Evolutionary conservation across 2,888 invertebrate genomes (phyloP).

Genomic region (Eledona agricola): DNA sequence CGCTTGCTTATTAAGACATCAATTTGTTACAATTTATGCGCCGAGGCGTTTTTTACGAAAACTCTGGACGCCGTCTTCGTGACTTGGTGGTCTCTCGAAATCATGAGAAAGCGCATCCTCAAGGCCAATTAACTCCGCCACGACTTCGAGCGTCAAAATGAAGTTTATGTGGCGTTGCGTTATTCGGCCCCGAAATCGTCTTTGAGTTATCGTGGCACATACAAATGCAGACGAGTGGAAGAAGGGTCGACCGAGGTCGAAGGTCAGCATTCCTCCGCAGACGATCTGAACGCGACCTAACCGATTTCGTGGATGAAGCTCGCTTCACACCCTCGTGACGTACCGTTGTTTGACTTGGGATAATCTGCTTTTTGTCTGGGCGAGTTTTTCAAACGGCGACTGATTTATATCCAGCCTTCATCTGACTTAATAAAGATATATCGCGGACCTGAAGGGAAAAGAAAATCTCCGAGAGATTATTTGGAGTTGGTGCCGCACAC

Average conservation of each 20-base stretch:
- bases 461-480: constrained; percentile 6
- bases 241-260: constrained; percentile 26
- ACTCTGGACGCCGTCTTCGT: too few relatives aligned
- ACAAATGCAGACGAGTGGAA: constrained; percentile 18
- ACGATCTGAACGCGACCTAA: constrained; percentile 3
- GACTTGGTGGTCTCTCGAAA: too few relatives aligned
- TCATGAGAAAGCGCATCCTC: too few relatives aligned
- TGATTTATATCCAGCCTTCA: constrained; percentile 44
- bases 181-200: too few relatives aligned
- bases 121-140: too few relatives aligned
- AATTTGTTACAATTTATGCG: too few relatives aligned
- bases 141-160: too few relatives aligned
- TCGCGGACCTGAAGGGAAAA: constrained; percentile 17
- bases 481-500: constrained; percentile 2
- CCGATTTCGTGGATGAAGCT: background rate
- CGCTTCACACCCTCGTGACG: constrained; percentile 39
- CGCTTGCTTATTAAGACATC: too few relatives aligned
- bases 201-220: constrained; percentile 22
- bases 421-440: constrained; percentile 49
- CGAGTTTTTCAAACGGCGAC: constrained; percentile 22
- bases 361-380: constrained; percentile 52
- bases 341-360: constrained; percentile 51
- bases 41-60: too few relatives aligned
- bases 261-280: constrained; percentile 20
- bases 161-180: too few relatives aligned